phyloP scores from a whole-genome alignment of 1,140 invertebrate genomes.

The Palaemon carinicauda region DNA sequence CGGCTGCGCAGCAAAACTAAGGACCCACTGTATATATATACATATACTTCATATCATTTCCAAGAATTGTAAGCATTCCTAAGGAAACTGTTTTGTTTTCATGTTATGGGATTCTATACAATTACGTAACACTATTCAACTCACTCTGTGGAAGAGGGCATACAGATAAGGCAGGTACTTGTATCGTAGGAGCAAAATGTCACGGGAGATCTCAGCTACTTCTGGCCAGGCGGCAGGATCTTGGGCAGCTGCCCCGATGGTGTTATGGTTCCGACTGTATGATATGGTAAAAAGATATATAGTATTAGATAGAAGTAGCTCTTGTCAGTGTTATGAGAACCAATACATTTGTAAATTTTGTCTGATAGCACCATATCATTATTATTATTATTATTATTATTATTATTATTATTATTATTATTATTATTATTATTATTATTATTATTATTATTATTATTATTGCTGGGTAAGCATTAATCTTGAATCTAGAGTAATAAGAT shows the following conservation, averaged over 20 bases:
- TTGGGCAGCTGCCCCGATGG: conserved; percentile 61
- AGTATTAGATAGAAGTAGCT: background rate
- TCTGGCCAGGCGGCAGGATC: conserved; percentile 62
- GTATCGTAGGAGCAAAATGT: conserved; percentile 64
- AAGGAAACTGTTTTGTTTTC: background rate
- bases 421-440: too few species aligned
- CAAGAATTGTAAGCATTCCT: background rate
- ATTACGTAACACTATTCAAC: background rate
- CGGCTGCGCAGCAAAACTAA: too few species aligned
- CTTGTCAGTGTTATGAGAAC: too few species aligned
- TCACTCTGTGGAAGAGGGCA: conserved; percentile 64
- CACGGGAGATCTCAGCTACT: conserved; percentile 61
- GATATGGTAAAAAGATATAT: conserved; percentile 50
- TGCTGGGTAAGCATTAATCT: too few species aligned
- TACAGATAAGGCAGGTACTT: conserved; percentile 67
- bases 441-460: too few species aligned
- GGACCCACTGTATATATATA: too few species aligned
- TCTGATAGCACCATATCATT: too few species aligned
- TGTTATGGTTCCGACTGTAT: conserved; percentile 87
- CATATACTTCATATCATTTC: background rate
- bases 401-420: too few species aligned
- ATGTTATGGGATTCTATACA: background rate
- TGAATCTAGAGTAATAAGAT: too few species aligned
- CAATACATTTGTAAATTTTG: too few species aligned
- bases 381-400: too few species aligned